Evolutionary conservation across 1,140 invertebrate species (phyloP).

Genomic region (Saxidomus purpurata): DNA sequence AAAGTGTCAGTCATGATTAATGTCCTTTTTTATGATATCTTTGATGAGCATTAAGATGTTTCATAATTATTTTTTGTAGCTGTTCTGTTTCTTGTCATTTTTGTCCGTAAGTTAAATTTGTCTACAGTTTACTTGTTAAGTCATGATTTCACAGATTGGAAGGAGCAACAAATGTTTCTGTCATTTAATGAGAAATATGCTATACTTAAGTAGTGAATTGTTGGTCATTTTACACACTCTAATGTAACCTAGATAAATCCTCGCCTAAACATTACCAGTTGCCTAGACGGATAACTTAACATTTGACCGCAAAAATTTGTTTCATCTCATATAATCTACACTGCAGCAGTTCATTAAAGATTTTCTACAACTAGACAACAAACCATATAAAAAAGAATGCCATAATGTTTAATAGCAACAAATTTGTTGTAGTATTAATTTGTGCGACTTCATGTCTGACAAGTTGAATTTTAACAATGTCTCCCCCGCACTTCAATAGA

Average conservation of each 20-base stretch:
- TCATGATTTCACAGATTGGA: too few relatives aligned
- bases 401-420: conserved; percentile 8
- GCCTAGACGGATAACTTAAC: background rate
- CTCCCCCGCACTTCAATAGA: conserved; percentile 36
- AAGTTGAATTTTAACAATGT: conserved; percentile 26
- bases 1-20: too few relatives aligned
- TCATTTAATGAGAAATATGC: too few relatives aligned
- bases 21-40: too few relatives aligned
- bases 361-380: background rate
- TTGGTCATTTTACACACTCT: background rate
- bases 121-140: too few relatives aligned
- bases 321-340: background rate
- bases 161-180: too few relatives aligned
- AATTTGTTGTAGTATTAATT: conserved; percentile 25
- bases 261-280: background rate
- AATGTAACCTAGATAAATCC: background rate
- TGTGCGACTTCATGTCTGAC: conserved; percentile 30
- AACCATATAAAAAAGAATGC: background rate
- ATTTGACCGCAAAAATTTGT: background rate
- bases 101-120: too few relatives aligned
- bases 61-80: too few relatives aligned
- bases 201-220: background rate
- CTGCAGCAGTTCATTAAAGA: background rate
- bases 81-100: too few relatives aligned
- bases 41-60: too few relatives aligned